Conservation (phyloP, 2,888 invertebrate species). For the Cryptops parisi region DNA sequence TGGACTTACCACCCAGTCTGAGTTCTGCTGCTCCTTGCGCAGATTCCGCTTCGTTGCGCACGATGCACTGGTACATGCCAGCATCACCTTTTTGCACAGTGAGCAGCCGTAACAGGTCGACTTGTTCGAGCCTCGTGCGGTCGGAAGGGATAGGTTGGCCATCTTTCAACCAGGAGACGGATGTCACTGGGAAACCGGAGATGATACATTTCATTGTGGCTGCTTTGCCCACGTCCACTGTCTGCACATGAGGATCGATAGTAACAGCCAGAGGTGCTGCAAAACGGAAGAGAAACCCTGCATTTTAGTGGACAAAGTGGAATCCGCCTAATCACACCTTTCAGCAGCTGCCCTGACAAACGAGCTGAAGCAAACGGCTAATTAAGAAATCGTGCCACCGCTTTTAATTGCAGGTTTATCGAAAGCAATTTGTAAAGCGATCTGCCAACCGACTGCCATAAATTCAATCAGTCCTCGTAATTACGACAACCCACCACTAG, state of each 20-base stretch:
- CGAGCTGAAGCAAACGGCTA: no score
- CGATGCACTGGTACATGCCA: slow-evolving; percentile 36
- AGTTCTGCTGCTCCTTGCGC: slow-evolving; percentile 71
- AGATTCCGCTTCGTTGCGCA: slow-evolving; percentile 67
- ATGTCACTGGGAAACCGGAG: slow-evolving; percentile 67
- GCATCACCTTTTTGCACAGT: slow-evolving; percentile 30
- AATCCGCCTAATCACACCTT: no score
- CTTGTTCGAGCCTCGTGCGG: slow-evolving; percentile 26
- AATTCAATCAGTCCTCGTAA: no score
- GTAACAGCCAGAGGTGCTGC: slow-evolving; percentile 68
- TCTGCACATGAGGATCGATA: slow-evolving; percentile 83
- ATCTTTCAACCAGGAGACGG: slow-evolving; percentile 67
- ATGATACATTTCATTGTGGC: slow-evolving; percentile 81
- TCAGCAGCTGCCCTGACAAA: no score
- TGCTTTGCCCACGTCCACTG: slow-evolving; percentile 82
- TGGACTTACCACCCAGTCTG: slow-evolving; percentile 54
- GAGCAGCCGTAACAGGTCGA: slow-evolving; percentile 24
- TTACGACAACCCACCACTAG: no score
- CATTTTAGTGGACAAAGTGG: no score
- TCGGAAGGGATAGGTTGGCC: slow-evolving; percentile 46
- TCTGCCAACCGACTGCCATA: no score
- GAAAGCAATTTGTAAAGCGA: no score
- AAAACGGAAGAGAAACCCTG: no score
- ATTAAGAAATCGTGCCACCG: no score
- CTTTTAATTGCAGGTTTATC: no score